Percentiles rank a stretch among this genome's conserved stretches.
Conservation (phyloP, 2,888 invertebrate species). For the Aromia moschata region DNA sequence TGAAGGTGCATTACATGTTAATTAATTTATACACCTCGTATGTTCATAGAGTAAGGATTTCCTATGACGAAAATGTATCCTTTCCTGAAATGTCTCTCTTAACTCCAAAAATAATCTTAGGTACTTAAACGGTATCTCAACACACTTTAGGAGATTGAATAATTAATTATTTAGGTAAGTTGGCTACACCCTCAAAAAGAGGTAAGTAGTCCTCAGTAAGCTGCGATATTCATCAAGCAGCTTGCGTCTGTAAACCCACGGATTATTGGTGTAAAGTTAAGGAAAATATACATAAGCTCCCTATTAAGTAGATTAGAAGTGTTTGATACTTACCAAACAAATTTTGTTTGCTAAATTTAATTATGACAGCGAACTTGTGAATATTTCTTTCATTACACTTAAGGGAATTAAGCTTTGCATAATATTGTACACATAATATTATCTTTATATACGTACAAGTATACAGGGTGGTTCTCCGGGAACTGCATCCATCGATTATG, state of each 20-base stretch:
- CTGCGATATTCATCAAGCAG: conserved; percentile 37
- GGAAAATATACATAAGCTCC: conserved; percentile 31
- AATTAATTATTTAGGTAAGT: conserved; percentile 33
- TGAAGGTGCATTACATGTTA: too few species aligned
- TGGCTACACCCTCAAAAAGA: conserved; percentile 29
- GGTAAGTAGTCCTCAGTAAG: conserved; percentile 32
- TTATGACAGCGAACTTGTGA: neutral
- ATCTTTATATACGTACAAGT: too few species aligned
- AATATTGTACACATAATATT: too few species aligned
- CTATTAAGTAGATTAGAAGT: conserved; percentile 30
- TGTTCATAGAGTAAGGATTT: too few species aligned
- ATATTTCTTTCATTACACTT: neutral
- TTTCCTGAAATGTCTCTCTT: too few species aligned
- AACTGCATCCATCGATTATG: too few species aligned
- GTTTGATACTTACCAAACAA: conserved; percentile 15
- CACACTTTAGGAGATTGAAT: conserved; percentile 13
- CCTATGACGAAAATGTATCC: too few species aligned
- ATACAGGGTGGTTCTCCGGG: too few species aligned
- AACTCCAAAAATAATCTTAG: too few species aligned
- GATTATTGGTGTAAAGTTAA: conserved; percentile 38
- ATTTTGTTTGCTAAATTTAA: conserved; percentile 4
- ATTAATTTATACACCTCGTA: too few species aligned
- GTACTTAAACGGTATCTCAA: conserved; percentile 2
- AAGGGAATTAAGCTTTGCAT: too few species aligned
- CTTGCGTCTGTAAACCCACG: conserved; percentile 30